Conservation (phyloP, 2,113 vertebrate genomes). For the Xerus inauris region DNA sequence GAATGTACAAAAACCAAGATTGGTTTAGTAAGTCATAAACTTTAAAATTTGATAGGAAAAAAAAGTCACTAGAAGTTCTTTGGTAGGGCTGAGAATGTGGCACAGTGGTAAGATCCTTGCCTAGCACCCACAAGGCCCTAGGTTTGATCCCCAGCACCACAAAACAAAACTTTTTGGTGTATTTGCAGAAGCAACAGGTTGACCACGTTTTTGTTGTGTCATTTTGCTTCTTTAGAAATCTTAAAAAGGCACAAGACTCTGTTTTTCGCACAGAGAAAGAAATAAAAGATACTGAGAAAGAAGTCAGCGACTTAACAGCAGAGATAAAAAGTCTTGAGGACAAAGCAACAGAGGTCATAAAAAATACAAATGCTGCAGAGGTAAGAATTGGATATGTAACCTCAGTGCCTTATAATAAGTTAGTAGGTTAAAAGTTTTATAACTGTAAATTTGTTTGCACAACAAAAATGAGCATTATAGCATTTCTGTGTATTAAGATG, state of each 20-base stretch:
- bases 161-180: background rate
- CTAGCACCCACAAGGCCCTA: too few relatives aligned
- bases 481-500: background rate
- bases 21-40: conserved; percentile 12
- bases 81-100: background rate
- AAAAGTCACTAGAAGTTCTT: background rate
- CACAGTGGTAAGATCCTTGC: too few relatives aligned
- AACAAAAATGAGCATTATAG: background rate
- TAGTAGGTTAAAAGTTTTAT: background rate
- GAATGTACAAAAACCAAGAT: background rate
- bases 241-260: conserved; percentile 93
- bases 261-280: conserved; percentile 89
- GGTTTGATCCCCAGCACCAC: too few relatives aligned
- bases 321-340: conserved; percentile 92
- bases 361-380: conserved; percentile 91
- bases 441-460: conserved; percentile 20
- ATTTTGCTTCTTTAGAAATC: conserved; percentile 88
- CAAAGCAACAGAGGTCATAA: conserved; percentile 90
- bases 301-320: conserved; percentile 86
- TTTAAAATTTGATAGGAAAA: conserved; percentile 1
- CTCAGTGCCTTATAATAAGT: background rate
- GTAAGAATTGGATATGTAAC: conserved; percentile 71
- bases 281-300: conserved; percentile 89
- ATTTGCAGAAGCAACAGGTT: background rate
- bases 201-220: conserved; percentile 22